Evolutionary conservation across 2,888 invertebrate genomes (phyloP), one percentile per base, ranked within the genome.

Genomic region (Aleiodes testaceus): DNA sequence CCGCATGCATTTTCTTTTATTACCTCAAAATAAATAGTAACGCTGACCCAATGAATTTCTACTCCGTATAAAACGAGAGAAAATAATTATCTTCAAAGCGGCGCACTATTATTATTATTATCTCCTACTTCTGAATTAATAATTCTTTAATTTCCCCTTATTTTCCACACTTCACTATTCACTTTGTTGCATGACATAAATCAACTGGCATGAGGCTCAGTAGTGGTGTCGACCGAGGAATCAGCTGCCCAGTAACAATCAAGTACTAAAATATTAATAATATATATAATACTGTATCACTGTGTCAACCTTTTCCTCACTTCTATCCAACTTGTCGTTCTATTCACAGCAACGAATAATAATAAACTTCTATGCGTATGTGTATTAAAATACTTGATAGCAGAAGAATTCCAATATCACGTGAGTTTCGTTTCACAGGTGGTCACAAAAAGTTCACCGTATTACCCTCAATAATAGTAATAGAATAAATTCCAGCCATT

Each of bases 341-440:
- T 55, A 36, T 36, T 1, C n/a, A 16, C 49, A n/a, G 4, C 26
- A 26, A 26, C 5, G 14, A 49, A n/a, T n/a, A 49, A 16, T 49
- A 59, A 59, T 22, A 59, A 30, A 59, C 14, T 26, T 26, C 6
- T 53, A 52, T 53, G 45, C 45, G 16, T 59, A 59, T 47, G 7
- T 36, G 11, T 36, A 36, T 11, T 36, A 7, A 36, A 36, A 36
- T 36, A 36, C 36, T 36, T 36, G 36, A 36, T 36, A 36, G 30
- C 67, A 36, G 53, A 44, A 22, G 53, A 66, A 68, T 68, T 59
- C 47, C 55, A 59, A 61, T 61, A 68, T 68, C 68, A 68, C 68
- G 61, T 68, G 68, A 61, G 68, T 26, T 5, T 26, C 5, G 59
- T 30, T 68, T 68, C 61, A 68, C 68, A 68, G 68, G 68, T 68